Conservation (phyloP, 2,797 vertebrate genomes). For the Poeciliopsis turneri region DNA sequence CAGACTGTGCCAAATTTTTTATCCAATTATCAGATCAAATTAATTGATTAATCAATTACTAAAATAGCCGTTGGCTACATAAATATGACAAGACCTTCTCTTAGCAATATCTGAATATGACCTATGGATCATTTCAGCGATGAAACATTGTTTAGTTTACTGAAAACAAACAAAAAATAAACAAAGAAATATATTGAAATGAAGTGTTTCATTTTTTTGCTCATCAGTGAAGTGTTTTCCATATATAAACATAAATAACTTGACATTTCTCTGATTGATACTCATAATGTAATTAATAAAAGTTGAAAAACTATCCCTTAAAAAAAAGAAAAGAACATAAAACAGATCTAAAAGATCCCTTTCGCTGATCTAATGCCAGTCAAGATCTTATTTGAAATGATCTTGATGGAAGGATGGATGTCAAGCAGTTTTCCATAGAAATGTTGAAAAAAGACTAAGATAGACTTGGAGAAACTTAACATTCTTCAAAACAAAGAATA, state of each 20-base stretch:
- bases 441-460: not conserved
- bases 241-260: not conserved
- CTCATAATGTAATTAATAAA: not conserved
- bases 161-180: not conserved
- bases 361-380: not conserved
- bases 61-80: too few species aligned
- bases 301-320: not conserved
- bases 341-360: not conserved
- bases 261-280: not conserved
- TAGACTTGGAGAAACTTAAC: not conserved
- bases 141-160: not conserved
- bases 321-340: not conserved
- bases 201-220: not conserved
- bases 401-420: not conserved
- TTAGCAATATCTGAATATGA: too few species aligned
- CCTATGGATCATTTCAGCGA: not conserved
- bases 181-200: not conserved
- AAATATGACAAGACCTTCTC: not conserved
- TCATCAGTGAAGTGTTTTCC: not conserved
- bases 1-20: too few species aligned
- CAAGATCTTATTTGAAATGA: not conserved
- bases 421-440: not conserved
- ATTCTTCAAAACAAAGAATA: not conserved
- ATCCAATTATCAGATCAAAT: too few species aligned
- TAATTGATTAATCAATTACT: too few species aligned